Percentiles rank a stretch among this genome's conserved stretches.
phyloP scores from a whole-genome alignment of 2,113 vertebrate genomes.

The Miniopterus natalensis region DNA sequence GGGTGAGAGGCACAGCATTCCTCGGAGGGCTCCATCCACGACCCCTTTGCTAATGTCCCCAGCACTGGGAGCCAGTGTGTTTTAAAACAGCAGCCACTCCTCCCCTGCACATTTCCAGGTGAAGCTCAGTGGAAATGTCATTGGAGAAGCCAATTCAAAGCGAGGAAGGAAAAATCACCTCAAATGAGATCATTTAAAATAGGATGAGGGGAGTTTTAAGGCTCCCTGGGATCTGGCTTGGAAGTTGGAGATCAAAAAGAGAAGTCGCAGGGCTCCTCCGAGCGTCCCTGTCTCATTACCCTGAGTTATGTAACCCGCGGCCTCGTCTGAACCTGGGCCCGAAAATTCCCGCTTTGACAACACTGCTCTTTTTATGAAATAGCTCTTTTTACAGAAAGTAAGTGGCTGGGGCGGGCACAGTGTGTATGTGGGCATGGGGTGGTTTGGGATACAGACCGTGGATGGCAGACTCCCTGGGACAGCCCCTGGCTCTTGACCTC shows the following conservation, averaged over 20 bases:
- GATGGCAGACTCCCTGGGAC: not conserved
- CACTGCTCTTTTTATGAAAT: not conserved
- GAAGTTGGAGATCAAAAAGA: conserved; percentile 69
- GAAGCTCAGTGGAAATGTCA: not conserved
- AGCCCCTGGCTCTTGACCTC: not conserved
- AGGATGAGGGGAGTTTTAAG: conserved; percentile 57
- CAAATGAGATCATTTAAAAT: conserved; percentile 62
- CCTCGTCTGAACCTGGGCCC: not conserved
- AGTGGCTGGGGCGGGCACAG: too few relatives aligned
- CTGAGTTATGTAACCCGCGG: conserved; percentile 29
- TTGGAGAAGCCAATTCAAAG: conserved; percentile 42
- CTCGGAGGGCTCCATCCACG: not conserved
- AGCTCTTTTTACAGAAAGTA: not conserved
- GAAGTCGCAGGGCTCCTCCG: not conserved
- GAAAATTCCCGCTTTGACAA: not conserved
- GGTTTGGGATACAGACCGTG: not conserved
- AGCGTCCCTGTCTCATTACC: conserved; percentile 37
- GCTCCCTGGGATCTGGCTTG: conserved; percentile 23
- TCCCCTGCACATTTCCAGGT: not conserved
- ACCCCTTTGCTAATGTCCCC: not conserved
- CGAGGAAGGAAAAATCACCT: not conserved
- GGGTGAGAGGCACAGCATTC: not conserved
- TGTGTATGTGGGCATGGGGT: not conserved
- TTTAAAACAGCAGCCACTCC: not conserved
- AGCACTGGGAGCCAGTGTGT: not conserved